Conservation (phyloP, 2,888 invertebrate genomes). For the Endomychus coccineus region DNA sequence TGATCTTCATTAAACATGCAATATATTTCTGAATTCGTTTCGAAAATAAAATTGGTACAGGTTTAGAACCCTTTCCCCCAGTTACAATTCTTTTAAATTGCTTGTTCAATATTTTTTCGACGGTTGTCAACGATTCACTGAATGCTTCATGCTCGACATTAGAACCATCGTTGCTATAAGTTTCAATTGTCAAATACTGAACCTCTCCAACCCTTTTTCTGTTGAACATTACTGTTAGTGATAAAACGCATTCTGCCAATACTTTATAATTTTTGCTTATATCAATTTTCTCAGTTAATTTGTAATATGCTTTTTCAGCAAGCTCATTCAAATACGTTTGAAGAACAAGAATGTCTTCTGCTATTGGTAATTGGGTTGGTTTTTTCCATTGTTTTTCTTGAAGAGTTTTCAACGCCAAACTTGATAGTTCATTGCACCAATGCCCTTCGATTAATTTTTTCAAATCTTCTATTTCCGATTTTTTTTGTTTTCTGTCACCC, state of each 20-base stretch:
- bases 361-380: conserved; percentile 19
- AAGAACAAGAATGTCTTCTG: conserved; percentile 21
- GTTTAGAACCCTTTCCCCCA: conserved; percentile 22
- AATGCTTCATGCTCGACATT: conserved; percentile 9
- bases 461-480: conserved; percentile 15
- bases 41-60: conserved; percentile 21
- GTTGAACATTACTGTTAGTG: conserved; percentile 22
- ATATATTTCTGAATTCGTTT: conserved; percentile 16
- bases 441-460: conserved; percentile 17
- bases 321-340: conserved; percentile 15
- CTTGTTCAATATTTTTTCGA: conserved; percentile 13
- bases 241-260: conserved; percentile 21
- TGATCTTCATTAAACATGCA: conserved; percentile 14
- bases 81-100: conserved; percentile 21
- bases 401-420: conserved; percentile 24
- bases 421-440: conserved; percentile 26
- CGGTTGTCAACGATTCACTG: conserved; percentile 7
- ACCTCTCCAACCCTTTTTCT: conserved; percentile 19
- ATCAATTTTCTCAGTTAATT: conserved; percentile 13
- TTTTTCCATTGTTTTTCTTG: conserved; percentile 24
- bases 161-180: background rate
- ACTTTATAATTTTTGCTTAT: conserved; percentile 5
- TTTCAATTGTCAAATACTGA: conserved; percentile 6
- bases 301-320: conserved; percentile 20
- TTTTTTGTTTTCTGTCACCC: conserved; percentile 11